A percentile compares a stretch with the other conserved stretches of the same genome.
phyloP scores from a whole-genome alignment of 2,888 invertebrate species.

The Eurois occulta region DNA sequence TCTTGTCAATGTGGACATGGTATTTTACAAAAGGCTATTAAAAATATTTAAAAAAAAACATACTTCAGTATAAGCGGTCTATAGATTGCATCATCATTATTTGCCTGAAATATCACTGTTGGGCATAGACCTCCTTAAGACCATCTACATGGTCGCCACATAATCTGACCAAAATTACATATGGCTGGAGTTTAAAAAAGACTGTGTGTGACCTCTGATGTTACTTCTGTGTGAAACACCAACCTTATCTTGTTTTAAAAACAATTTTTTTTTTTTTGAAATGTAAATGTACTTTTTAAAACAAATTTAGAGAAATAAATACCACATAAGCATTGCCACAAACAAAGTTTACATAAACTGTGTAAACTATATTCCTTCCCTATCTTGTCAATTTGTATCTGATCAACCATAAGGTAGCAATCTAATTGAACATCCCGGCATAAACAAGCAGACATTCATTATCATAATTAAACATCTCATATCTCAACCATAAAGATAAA shows the following conservation, averaged over 20 bases:
- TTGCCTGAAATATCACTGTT: neutral
- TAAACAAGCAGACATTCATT: conserved; percentile 47
- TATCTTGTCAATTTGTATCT: conserved; percentile 9
- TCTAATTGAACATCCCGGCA: conserved; percentile 12
- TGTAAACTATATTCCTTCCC: neutral
- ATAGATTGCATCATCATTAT: neutral
- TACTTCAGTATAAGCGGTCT: no score
- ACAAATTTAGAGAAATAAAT: neutral
- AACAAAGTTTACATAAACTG: neutral
- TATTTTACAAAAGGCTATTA: neutral
- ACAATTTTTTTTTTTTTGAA: no score
- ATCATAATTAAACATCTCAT: conserved; percentile 56
- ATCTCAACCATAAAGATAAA: conserved; percentile 54
- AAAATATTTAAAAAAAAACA: no score
- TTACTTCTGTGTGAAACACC: neutral
- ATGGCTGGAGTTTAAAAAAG: neutral
- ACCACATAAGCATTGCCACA: neutral
- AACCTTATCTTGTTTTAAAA: no score
- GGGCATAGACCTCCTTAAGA: neutral
- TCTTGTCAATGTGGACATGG: neutral
- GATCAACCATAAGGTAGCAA: conserved; percentile 18
- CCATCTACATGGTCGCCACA: neutral
- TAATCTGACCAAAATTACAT: neutral
- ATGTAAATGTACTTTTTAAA: no score
- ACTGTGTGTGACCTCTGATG: neutral